A percentile compares a stretch with the other conserved stretches of the same genome.
These are phyloP conservation scores for Halictus ligatus DNA, from an alignment of 2,888 invertebrate species.

Conservation along the genomic window DNA sequence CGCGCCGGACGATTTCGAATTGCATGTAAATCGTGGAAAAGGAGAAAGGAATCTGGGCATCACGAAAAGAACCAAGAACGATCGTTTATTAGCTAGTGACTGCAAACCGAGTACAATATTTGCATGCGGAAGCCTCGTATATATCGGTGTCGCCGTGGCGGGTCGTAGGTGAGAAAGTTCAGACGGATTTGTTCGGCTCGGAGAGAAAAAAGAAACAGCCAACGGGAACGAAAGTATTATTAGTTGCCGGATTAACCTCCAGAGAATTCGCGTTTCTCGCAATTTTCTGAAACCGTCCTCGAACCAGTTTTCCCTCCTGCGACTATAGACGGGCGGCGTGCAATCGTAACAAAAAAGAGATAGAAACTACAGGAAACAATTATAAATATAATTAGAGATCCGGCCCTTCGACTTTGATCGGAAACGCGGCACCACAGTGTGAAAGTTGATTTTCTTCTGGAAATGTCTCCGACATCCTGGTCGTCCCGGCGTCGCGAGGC, in stretches of 20 bases:
- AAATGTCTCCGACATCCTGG: no score
- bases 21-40: background rate
- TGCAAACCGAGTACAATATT: conserved; percentile 55
- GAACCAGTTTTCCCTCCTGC: background rate
- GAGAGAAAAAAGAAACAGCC: background rate
- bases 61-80: conserved; percentile 50
- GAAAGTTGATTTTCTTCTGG: conserved; percentile 7
- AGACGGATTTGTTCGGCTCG: conserved; percentile 2
- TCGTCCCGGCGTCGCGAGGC: background rate
- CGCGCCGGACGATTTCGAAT: background rate
- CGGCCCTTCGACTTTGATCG: background rate
- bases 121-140: conserved; percentile 36
- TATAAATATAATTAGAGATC: conserved; percentile 17
- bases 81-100: conserved; percentile 64
- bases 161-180: conserved; percentile 28
- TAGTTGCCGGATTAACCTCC: conserved; percentile 14
- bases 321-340: background rate
- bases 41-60: conserved; percentile 21
- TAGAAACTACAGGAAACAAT: conserved; percentile 8
- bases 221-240: conserved; percentile 11
- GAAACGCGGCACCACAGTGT: background rate
- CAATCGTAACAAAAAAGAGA: conserved; percentile 13
- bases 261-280: background rate
- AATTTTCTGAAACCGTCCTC: background rate
- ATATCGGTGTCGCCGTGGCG: conserved; percentile 29